Conservation (phyloP, 1,140 invertebrate species). For the Leptoteleia sp. region DNA sequence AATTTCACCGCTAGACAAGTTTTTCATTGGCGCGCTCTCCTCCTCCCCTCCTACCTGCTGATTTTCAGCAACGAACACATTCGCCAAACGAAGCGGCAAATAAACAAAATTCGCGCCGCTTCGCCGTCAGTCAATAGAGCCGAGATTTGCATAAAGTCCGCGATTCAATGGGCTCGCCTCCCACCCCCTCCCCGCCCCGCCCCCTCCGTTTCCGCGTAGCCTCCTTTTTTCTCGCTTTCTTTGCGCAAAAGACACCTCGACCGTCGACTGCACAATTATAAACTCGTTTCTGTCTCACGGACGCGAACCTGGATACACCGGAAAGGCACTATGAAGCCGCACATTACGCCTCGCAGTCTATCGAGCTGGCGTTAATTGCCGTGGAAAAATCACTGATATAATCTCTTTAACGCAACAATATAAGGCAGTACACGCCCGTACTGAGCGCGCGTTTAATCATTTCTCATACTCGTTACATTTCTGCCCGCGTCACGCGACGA, state of each 20-base stretch:
- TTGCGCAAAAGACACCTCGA: conserved; percentile 44
- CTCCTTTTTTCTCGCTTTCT: conserved; percentile 35
- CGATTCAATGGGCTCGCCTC: conserved; percentile 20
- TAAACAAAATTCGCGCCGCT: conserved; percentile 13
- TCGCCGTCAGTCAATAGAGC: conserved; percentile 30
- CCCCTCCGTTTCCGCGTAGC: conserved; percentile 8
- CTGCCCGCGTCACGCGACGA: conserved; percentile 11
- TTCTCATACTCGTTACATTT: conserved; percentile 31
- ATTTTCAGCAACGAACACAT: conserved; percentile 10
- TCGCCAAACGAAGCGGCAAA: conserved; percentile 9
- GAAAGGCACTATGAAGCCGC: conserved; percentile 59
- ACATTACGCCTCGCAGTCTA: conserved; percentile 61
- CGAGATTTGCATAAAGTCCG: conserved; percentile 37
- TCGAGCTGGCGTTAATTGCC: conserved; percentile 63
- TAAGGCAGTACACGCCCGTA: conserved; percentile 47
- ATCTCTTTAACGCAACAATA: conserved; percentile 60
- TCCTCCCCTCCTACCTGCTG: not conserved
- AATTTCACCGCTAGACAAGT: conserved; percentile 19
- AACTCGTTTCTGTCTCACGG: conserved; percentile 66
- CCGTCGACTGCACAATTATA: conserved; percentile 58
- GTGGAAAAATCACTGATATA: conserved; percentile 66
- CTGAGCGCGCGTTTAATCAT: conserved; percentile 34
- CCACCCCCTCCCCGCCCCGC: conserved; percentile 10
- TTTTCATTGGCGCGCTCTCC: conserved; percentile 1
- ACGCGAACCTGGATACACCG: conserved; percentile 48